Base-by-base conservation (phyloP, 2,113 vertebrate species). In the Lethenteron reissneri region DNA sequence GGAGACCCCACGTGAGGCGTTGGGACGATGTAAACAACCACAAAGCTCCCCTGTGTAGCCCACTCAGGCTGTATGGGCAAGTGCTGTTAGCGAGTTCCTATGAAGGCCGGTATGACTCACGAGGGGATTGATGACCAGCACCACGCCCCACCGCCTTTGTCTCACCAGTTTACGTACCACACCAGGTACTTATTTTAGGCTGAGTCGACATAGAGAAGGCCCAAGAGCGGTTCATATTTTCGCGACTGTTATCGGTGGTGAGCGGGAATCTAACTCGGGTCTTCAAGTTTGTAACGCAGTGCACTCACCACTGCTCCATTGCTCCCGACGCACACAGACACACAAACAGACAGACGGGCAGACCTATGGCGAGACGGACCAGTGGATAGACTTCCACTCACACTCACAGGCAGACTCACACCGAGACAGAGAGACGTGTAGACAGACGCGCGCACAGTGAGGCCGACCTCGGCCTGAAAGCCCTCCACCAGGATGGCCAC, bases 401-500 rank as follows among this genome's bases (percentile, higher is more conserved):
- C 56, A 57, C 72, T 17, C 60, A 41, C 15, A 17, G 10, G 57
- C 19, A 73, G 10, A 17, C 11, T 58, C 19, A 56, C 68, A 58
- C 58, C 19, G 13, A 56, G 21, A 71, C 57, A 57, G 9, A 15
- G 58, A 73, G 19, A 21, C 69, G 41, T 56, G 56, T n/a, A 17
- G 64, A 56, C 64, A 64, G 58, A 57, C 57, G 25, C 57, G 21
- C 25, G 57, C n/a, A 14, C 25, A 10, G 57, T 2, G 10, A 68
- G 58, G 56, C 56, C 70, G 83, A 87, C 85, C 84, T 87, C 85
- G 0, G 85, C 84, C 76, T 87, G 85, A 79, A 87, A 87, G 72
- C 85, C 85, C 76, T 87, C 85, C 71, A 87, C 85, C 76, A 87
- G 81, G 69, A 87, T 87, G 79, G 85, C 85, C 71, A 87, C 85